phyloP scores from a whole-genome alignment of 2,888 invertebrate species.

The Augiades crinisus region DNA sequence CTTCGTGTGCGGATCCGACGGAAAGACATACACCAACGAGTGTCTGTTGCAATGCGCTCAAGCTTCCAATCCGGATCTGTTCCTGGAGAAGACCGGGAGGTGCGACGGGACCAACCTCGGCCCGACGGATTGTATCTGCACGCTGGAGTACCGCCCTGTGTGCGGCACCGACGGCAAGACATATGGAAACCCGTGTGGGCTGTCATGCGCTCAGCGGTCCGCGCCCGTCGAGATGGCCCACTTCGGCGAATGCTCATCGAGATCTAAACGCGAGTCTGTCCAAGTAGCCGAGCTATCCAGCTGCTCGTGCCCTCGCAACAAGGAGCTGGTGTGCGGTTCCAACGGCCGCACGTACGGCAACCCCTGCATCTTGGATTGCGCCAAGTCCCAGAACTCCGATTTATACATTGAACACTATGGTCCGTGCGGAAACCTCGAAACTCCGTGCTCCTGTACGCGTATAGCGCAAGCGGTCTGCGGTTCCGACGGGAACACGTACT shows the following conservation, averaged over 20 bases:
- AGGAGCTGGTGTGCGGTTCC: constrained; percentile 83
- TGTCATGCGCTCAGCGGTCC: background rate
- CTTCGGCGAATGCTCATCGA: background rate
- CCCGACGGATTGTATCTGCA: background rate
- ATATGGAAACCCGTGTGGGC: background rate
- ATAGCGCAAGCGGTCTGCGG: background rate
- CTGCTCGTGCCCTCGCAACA: constrained; percentile 37
- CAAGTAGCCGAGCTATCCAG: background rate
- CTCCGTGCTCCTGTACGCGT: background rate
- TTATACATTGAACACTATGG: constrained; percentile 27
- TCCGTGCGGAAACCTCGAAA: background rate
- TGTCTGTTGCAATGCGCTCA: constrained; percentile 43
- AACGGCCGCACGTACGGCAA: constrained; percentile 85
- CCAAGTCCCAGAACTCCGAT: constrained; percentile 11
- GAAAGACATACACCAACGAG: constrained; percentile 40
- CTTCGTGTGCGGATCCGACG: constrained; percentile 82
- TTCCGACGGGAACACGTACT: constrained; percentile 13
- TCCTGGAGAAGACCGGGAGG: constrained; percentile 25
- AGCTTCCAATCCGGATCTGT: constrained; percentile 19
- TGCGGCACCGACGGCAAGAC: constrained; percentile 30
- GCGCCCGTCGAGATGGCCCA: background rate
- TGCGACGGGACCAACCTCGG: constrained; percentile 23
- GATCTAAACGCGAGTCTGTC: background rate
- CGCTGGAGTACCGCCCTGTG: constrained; percentile 19
- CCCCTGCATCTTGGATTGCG: constrained; percentile 81